These are phyloP conservation scores for Porites rus DNA, from an alignment of 92 coral and sea anemone species.

Conservation along the genomic window DNA sequence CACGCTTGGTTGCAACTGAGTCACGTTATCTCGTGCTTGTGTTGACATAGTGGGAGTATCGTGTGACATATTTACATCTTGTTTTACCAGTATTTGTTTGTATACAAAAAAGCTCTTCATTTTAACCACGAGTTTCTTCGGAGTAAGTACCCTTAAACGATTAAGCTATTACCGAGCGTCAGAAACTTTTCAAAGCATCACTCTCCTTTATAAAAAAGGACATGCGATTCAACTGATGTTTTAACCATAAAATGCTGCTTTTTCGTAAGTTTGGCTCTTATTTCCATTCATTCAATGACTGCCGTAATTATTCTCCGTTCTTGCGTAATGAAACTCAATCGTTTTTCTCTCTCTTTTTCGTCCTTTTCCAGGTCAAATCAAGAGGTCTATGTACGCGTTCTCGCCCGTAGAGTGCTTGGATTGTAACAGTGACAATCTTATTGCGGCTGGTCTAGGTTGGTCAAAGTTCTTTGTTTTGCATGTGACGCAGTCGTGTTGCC, in stretches of 20 bases:
- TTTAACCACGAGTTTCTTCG: not conserved
- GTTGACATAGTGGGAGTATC: not conserved
- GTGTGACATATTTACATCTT: not conserved
- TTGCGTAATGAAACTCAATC: not conserved
- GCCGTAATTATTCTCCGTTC: not conserved
- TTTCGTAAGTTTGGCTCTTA: not conserved
- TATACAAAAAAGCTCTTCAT: not conserved
- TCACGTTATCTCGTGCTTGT: not conserved
- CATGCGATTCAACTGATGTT: not conserved
- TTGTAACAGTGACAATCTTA: constrained; percentile 58
- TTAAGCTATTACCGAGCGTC: no score
- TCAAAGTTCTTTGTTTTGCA: constrained; percentile 21
- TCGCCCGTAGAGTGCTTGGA: constrained; percentile 95
- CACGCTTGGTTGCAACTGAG: not conserved
- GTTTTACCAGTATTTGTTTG: not conserved
- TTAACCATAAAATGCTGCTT: not conserved
- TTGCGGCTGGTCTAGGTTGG: constrained; percentile 91
- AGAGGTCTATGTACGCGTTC: constrained; percentile 91
- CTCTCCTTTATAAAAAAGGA: no score
- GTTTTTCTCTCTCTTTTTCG: not conserved
- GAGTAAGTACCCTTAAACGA: not conserved
- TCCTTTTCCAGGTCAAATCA: constrained; percentile 75
- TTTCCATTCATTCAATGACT: not conserved
- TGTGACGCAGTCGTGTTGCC: not conserved
- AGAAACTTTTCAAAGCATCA: no score